Percentiles rank a stretch among this genome's conserved stretches.
Evolutionary conservation across 2,888 invertebrate genomes (phyloP).

Genomic region (Netelia virgata): DNA sequence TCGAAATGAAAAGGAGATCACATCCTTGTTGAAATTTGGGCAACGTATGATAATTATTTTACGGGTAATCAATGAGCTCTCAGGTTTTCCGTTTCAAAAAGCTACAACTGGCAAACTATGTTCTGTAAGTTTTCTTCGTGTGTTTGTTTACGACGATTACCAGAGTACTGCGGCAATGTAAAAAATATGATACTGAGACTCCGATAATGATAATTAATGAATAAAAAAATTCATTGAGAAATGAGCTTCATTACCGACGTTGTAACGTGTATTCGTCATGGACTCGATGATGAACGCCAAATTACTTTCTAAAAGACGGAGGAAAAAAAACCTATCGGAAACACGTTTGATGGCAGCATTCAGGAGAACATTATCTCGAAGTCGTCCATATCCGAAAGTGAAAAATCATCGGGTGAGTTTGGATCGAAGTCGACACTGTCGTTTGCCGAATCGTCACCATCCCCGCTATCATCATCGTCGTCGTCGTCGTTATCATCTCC

Average conservation of each 20-base stretch:
- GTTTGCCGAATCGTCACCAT: constrained; percentile 79
- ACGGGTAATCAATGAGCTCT: background rate
- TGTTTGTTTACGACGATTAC: background rate
- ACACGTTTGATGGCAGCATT: constrained; percentile 64
- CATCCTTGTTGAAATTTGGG: background rate
- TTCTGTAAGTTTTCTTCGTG: background rate
- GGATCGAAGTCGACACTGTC: constrained; percentile 78
- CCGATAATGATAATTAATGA: background rate
- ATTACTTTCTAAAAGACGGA: background rate
- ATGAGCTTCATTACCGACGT: background rate
- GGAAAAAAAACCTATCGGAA: constrained; percentile 20
- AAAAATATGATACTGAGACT: background rate
- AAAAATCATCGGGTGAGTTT: constrained; percentile 76
- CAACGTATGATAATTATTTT: background rate
- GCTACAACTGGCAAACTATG: background rate
- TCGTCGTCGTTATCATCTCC: constrained; percentile 75
- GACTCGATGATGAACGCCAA: background rate
- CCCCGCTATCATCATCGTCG: constrained; percentile 78
- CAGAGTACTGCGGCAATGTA: background rate
- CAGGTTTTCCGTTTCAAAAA: background rate
- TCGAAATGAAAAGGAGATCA: constrained; percentile 12
- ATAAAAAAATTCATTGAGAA: background rate
- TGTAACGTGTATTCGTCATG: background rate
- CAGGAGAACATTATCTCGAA: constrained; percentile 78
- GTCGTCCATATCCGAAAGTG: constrained; percentile 79